Conservation (phyloP, 2,888 invertebrate genomes). For the Adelphocoris suturalis region DNA sequence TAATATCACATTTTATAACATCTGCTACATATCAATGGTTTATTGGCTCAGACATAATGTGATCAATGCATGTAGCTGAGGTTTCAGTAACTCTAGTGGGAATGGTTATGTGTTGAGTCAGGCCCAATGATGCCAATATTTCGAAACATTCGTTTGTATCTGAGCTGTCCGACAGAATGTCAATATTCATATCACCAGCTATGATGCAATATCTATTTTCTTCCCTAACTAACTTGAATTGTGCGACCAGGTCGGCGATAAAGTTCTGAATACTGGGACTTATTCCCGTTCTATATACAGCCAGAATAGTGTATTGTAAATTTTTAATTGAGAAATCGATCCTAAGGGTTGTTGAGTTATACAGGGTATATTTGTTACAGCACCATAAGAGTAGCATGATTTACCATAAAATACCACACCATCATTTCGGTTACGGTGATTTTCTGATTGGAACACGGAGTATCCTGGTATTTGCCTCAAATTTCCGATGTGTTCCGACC, state of each 20-base stretch:
- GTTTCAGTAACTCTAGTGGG: slow-evolving; percentile 13
- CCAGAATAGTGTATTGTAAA: slow-evolving; percentile 8
- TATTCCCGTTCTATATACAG: neutral
- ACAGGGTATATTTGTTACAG: slow-evolving; percentile 6
- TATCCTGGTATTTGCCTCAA: neutral
- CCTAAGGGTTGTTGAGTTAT: neutral
- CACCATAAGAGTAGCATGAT: neutral
- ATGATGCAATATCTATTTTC: slow-evolving; percentile 10
- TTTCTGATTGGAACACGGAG: slow-evolving; percentile 28
- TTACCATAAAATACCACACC: slow-evolving; percentile 20
- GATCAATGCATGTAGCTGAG: slow-evolving; percentile 12
- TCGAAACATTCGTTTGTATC: neutral
- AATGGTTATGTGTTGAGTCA: slow-evolving; percentile 2
- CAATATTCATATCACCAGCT: neutral
- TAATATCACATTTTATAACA: slow-evolving; percentile 14
- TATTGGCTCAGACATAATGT: neutral
- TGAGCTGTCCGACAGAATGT: neutral
- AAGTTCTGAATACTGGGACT: neutral
- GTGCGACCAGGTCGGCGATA: neutral
- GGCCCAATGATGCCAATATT: neutral
- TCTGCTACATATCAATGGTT: slow-evolving; percentile 16
- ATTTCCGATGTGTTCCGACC: neutral
- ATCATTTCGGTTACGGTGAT: slow-evolving; percentile 15
- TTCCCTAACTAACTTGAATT: neutral
- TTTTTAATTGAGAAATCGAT: neutral